Evolutionary conservation across 1,140 invertebrate species (phyloP).

Genomic region (Notospermus geniculatus): DNA sequence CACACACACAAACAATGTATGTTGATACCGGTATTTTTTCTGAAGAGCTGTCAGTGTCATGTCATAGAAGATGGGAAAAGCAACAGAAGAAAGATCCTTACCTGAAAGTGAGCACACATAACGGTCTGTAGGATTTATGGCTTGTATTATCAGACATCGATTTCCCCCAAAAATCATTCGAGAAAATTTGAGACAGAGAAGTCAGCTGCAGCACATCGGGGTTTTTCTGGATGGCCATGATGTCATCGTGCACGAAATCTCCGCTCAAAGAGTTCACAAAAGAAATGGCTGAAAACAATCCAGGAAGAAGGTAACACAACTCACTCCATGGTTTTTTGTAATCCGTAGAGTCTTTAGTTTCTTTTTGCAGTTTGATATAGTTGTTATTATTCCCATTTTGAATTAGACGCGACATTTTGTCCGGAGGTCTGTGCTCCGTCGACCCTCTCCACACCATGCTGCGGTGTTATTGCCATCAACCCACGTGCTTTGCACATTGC

Average conservation of each 20-base stretch:
- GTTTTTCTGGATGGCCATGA: slow-evolving; percentile 92
- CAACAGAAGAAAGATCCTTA: slow-evolving; percentile 38
- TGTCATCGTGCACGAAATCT: slow-evolving; percentile 93
- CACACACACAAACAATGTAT: no score
- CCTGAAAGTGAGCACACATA: slow-evolving; percentile 87
- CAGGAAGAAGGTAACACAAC: not conserved
- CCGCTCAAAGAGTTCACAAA: slow-evolving; percentile 85
- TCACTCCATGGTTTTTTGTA: not conserved
- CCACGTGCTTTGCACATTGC: no score
- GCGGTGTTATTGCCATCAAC: no score
- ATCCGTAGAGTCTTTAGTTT: no score
- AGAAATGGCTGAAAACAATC: slow-evolving; percentile 21
- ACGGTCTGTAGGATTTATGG: slow-evolving; percentile 91
- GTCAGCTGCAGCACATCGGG: slow-evolving; percentile 83
- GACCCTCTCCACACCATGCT: no score
- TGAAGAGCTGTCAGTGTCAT: no score
- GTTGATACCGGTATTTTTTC: no score
- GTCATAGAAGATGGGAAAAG: no score
- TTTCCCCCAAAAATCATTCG: slow-evolving; percentile 95
- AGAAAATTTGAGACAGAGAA: slow-evolving; percentile 80
- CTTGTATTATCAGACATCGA: slow-evolving; percentile 82
- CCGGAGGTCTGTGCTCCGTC: no score
- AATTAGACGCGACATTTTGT: no score
- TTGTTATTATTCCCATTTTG: no score
- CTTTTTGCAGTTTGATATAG: no score